Base-by-base conservation (phyloP, 2,797 vertebrate genomes). In the Kryptopterus vitreolus region DNA sequence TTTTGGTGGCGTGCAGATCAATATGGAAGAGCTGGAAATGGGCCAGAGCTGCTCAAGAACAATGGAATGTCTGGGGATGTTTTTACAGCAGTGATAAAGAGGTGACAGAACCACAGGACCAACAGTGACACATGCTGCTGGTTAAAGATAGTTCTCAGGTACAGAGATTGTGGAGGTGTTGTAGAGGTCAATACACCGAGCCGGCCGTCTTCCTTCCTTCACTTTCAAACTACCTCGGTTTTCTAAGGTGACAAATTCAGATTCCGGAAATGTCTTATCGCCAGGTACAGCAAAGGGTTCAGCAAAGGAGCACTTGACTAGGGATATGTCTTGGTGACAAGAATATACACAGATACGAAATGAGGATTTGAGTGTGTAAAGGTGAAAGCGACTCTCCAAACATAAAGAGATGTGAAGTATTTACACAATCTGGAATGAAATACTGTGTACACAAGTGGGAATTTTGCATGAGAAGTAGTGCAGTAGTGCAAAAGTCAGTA, bases 81-180 rank as follows among this genome's bases (percentile, higher is more conserved):
- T 78, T 88, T 84, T 82, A 81, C 58, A 78, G 69, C 62, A 58
- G 57, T 52, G 53, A 79, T 75, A 76, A 78, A 48, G 66, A 71
- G 76, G 80, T 73, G 77, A 84, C 68, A 63, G n/a, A 72, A 77
- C 46, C 57, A 62, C 24, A 71, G 31, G 76, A 78, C 77, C 80
- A 81, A 82, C 10, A 26, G 10, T 55, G 79, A 72, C 53, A 76
- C 53, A 50, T 24, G 11, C 77, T 61, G 58, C 29, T 35, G 78
- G 76, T 58, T 76, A 83, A 74, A 85, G 58, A 86, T 65, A 80
- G 72, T 78, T 38, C 75, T 61, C 71, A 78, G 78, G 71, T 76
- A 58, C 53, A 80, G 74, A 78, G 73, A 77, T 53, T 24, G 69
- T 76, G 63, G 66, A 81, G 65, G 13, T 35, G 43, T 31, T 55